phyloP scores from a whole-genome alignment of 1,140 invertebrate species.

The Elysia chlorotica region DNA sequence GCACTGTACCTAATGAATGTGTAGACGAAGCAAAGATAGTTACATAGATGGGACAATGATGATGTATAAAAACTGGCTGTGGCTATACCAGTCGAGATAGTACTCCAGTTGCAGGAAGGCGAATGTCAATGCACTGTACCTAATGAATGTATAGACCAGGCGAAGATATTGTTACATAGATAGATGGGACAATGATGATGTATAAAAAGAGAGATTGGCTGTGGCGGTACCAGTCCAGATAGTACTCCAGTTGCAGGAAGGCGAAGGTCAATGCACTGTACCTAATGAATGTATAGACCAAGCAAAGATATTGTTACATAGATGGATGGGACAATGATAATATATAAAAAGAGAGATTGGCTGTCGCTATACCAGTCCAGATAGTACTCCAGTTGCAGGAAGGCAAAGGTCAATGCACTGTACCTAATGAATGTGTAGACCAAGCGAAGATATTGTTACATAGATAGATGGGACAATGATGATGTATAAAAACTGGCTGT shows the following conservation, averaged over 20 bases:
- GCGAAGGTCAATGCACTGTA: conserved; percentile 93
- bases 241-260: conserved; percentile 88
- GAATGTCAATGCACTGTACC: conserved; percentile 92
- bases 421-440: no score
- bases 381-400: conserved; percentile 88
- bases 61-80: conserved; percentile 51
- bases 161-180: no score
- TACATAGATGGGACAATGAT: background rate
- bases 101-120: conserved; percentile 90
- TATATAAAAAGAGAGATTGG: background rate
- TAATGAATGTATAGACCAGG: no score
- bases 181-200: background rate
- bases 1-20: no score
- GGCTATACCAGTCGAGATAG: conserved; percentile 89
- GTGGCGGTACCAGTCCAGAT: conserved; percentile 89
- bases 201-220: background rate
- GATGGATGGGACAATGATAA: background rate
- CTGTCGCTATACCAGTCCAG: conserved; percentile 73
- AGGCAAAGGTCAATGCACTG: conserved; percentile 92
- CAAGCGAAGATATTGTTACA: no score
- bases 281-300: no score
- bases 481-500: conserved; percentile 51
- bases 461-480: background rate
- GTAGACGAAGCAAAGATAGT: no score
- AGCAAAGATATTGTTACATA: no score